Base-by-base conservation (phyloP, 2,113 vertebrate species). In the Corythoichthys intestinalis region DNA sequence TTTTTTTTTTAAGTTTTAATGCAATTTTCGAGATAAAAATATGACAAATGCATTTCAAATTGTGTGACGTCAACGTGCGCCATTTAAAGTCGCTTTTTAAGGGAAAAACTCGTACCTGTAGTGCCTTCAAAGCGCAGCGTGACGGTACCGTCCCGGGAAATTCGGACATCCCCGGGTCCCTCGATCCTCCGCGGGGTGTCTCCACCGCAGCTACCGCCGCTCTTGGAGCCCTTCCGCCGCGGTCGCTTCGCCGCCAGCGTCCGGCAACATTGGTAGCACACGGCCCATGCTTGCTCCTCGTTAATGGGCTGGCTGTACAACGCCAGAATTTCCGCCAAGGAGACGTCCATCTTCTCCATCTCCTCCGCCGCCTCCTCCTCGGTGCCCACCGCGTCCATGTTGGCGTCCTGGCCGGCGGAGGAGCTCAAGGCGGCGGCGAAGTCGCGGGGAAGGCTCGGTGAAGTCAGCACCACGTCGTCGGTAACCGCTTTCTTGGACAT, bases 271-370 rank as follows among this genome's bases (percentile, higher is more conserved):
- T 98, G 96, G 79, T 93, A 98, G 67, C 96, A 98, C 37, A 98
- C 96, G 6, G 96, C 96, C 96, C 96, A 98, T 3, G 96, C 96
- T 89, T 98, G 96, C 82, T 98, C 96, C 90, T 98, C 96, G 83
- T 97, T 98, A 73, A 98, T 95, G 83, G 96, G 96, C 84, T 98
- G 96, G 83, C 91, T 94, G 88, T 98, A 98, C 34, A 97, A 90
- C 20, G 69, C 82, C 59, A 98, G 89, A 65, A 98, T 96, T 64
- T 97, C 93, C 41, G 94, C 94, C 90, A 98, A 78, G 53, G 92
- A 94, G 39, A 98, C 87, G 59, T 93, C 92, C 53, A 37, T 92
- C 93, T 50, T 69, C 88, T 66, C 85, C 89, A 56, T 86, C 91
- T 9, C 83, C 4, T 83, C 80, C 53, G 73, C 84, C 57, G 83